These are phyloP conservation scores for Alligator sinensis DNA, from an alignment of 2,113 vertebrate species.

Conservation along the genomic window DNA sequence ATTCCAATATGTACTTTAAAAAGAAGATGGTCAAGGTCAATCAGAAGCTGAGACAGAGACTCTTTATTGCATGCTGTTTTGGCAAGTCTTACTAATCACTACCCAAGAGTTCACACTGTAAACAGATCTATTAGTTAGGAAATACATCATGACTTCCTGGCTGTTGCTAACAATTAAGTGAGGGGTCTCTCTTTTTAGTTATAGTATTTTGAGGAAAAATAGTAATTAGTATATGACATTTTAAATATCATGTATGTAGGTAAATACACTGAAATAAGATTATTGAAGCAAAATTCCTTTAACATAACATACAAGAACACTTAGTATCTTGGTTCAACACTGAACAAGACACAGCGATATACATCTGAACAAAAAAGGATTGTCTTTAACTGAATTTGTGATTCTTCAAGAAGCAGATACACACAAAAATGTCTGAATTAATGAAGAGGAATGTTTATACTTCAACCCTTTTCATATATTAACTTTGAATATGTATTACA, in stretches of 20 bases:
- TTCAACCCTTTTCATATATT: not conserved
- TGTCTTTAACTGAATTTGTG: not conserved
- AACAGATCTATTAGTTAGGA: not conserved
- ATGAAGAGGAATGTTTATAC: not conserved
- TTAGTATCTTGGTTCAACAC: not conserved
- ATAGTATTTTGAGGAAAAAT: conserved; percentile 54
- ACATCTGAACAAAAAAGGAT: not conserved
- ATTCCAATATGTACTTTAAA: not conserved
- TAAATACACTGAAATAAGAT: not conserved
- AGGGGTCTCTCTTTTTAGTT: conserved; percentile 64
- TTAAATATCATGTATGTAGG: not conserved
- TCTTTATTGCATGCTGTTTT: not conserved
- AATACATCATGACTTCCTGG: conserved; percentile 41
- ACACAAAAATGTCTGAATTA: not conserved
- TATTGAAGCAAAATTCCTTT: not conserved
- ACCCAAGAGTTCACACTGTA: not conserved
- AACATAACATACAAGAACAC: not conserved
- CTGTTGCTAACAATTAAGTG: conserved; percentile 58
- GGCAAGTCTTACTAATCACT: not conserved
- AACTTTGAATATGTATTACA: not conserved
- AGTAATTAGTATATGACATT: conserved; percentile 24
- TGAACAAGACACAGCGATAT: conserved; percentile 15
- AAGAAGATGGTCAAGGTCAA: not conserved
- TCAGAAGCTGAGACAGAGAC: not conserved
- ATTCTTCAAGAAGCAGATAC: not conserved